Evolutionary conservation across 2,797 vertebrate species (phyloP).

Genomic region (Manis javanica): DNA sequence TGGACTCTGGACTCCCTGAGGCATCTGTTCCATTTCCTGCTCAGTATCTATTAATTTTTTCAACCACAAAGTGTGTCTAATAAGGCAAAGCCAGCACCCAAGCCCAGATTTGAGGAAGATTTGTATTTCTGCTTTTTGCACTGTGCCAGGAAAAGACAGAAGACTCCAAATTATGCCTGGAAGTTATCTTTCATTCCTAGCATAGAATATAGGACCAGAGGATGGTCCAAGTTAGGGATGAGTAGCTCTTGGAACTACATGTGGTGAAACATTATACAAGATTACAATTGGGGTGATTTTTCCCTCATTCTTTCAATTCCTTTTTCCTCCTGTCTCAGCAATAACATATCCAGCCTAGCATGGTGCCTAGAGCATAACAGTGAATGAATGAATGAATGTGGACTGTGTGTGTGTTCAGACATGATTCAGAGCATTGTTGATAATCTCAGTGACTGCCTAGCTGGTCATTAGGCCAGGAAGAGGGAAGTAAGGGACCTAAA

Average conservation of each 20-base stretch:
- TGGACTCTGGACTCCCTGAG: slow-evolving; percentile 3
- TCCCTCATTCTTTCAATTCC: not conserved
- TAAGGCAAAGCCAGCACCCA: slow-evolving; percentile 11
- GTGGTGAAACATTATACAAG: not conserved
- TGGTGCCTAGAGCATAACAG: not conserved
- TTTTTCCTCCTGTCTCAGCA: not conserved
- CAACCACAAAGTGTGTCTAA: not conserved
- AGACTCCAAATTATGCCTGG: not conserved
- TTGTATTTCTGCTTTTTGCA: slow-evolving; percentile 23
- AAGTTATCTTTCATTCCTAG: not conserved
- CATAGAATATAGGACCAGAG: not conserved
- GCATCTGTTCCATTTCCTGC: not conserved
- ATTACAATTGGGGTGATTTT: not conserved
- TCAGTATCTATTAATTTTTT: slow-evolving; percentile 20
- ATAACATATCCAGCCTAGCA: not conserved
- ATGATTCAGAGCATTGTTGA: not conserved
- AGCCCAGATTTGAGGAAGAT: slow-evolving; percentile 9
- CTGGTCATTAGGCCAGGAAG: not conserved
- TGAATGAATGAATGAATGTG: not conserved
- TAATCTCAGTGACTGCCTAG: not conserved
- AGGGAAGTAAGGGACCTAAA: not conserved
- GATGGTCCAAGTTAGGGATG: not conserved
- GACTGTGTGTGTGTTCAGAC: not conserved
- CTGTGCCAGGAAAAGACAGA: slow-evolving; percentile 13
- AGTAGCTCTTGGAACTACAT: not conserved